Base-by-base conservation (phyloP, 2,888 invertebrate genomes). In the Drosophila pseudotalamancana region DNA sequence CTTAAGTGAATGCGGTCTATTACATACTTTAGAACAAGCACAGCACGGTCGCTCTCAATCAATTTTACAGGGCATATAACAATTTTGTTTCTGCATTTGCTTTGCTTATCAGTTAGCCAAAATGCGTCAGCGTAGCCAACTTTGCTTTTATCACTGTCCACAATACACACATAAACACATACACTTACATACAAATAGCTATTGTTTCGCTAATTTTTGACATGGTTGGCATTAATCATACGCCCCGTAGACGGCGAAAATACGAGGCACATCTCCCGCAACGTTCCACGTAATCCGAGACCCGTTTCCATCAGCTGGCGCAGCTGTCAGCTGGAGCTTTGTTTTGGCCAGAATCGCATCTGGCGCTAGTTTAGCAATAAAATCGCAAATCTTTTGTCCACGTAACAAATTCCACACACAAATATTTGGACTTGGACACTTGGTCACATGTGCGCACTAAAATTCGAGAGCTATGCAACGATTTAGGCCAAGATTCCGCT, bases 41-140 rank as follows among this genome's bases (percentile, higher is more conserved):
- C 35, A 18, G 6, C 19, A 37, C n/a, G 3, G 0, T 4, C 11
- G 18, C 2, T 35, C 2, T 5, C 1, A 0, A 18, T 11, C 5
- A 11, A 35, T n/a, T 8, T 39, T 21, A 39, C 8, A 12, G 21
- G 37, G 37, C 21, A 12, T 39, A 34, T 1, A 3, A 4, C 14
- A 16, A 16, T 9, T 3, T 9, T 16, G 9, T 0, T 19, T 50
- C 37, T 51, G 63, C 50, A 59, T 59, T 72, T 62, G 50, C 29
- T 53, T 48, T 37, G 50, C 83, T 86, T 86, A 80, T 80, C 87
- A 86, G 55, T 56, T 77, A 70, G 73, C 64, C 77, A 62, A 83
- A 80, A 87, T 80, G 79, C 79, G 79, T 80, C 87, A 80, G 64
- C 83, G 39, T 53, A 79, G 57, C 51, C 69, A 45, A 53, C 39